Conservation (phyloP, 2,797 vertebrate species). For the Halcyon leucocephala region DNA sequence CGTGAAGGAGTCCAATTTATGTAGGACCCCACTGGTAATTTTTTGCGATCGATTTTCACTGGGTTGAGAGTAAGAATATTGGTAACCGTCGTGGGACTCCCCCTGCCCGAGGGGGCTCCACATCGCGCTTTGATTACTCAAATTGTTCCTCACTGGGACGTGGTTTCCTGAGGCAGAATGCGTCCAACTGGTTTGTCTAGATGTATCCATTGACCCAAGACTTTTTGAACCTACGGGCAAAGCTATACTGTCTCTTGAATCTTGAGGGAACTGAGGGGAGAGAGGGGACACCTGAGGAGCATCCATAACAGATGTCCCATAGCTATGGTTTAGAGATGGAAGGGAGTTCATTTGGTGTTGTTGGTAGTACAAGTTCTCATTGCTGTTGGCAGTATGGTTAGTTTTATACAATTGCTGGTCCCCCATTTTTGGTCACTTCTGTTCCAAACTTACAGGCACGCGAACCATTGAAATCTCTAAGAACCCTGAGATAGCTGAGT, state of each 20-base stretch:
- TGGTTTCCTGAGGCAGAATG: slow-evolving; percentile 81
- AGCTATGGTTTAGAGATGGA: slow-evolving; percentile 78
- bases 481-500: slow-evolving; percentile 81
- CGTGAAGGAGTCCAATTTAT: slow-evolving; percentile 88
- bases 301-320: slow-evolving; percentile 78
- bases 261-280: slow-evolving; percentile 84
- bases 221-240: slow-evolving; percentile 82
- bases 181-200: slow-evolving; percentile 78
- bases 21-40: slow-evolving; percentile 80
- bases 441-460: slow-evolving; percentile 73
- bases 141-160: slow-evolving; percentile 69
- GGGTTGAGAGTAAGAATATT: slow-evolving; percentile 78
- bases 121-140: slow-evolving; percentile 78
- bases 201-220: slow-evolving; percentile 76
- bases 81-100: slow-evolving; percentile 76
- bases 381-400: slow-evolving; percentile 78
- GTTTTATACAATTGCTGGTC: slow-evolving; percentile 87
- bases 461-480: slow-evolving; percentile 77
- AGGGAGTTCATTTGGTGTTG: slow-evolving; percentile 78
- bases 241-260: slow-evolving; percentile 79
- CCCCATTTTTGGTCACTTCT: slow-evolving; percentile 82
- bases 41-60: slow-evolving; percentile 79
- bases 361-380: slow-evolving; percentile 83
- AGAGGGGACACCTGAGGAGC: slow-evolving; percentile 81
- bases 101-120: slow-evolving; percentile 76